phyloP scores from a whole-genome alignment of 2,888 invertebrate genomes.

The Tridacna crocea region DNA sequence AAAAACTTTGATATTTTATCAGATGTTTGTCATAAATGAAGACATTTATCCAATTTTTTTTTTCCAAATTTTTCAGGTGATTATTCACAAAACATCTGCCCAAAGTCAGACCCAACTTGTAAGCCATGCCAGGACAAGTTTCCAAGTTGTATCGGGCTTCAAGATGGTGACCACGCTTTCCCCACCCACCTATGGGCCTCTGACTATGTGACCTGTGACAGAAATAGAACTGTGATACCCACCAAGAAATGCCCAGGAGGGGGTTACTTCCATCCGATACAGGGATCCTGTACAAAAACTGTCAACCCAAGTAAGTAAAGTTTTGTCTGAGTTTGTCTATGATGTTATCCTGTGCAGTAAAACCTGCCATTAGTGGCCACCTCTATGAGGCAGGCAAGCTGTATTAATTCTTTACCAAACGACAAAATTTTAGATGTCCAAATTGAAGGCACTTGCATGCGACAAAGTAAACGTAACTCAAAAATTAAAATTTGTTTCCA shows the following conservation, averaged over 20 bases:
- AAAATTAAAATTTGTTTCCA: too few relatives aligned
- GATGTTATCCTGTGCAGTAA: background rate
- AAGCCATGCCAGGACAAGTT: constrained; percentile 50
- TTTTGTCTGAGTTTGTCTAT: background rate
- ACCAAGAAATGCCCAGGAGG: constrained; percentile 47
- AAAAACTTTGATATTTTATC: too few relatives aligned
- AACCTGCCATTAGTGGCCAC: background rate
- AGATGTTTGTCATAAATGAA: too few relatives aligned
- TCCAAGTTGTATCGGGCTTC: constrained; percentile 59
- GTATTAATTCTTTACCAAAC: too few relatives aligned
- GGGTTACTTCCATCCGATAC: constrained; percentile 52
- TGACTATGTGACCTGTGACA: constrained; percentile 59
- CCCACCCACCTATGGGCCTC: constrained; percentile 49
- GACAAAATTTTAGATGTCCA: too few relatives aligned
- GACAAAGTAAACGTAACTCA: too few relatives aligned
- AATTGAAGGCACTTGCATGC: too few relatives aligned
- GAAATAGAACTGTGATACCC: constrained; percentile 50
- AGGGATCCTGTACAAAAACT: constrained; percentile 36
- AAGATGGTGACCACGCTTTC: constrained; percentile 56
- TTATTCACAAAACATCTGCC: constrained; percentile 58
- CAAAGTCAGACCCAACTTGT: constrained; percentile 26
- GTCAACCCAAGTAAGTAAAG: constrained; percentile 37
- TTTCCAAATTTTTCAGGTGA: constrained; percentile 57
- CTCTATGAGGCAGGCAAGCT: background rate
- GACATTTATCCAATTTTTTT: too few relatives aligned